These are phyloP conservation scores for Colletes gigas DNA, from an alignment of 1,140 invertebrate genomes.

Conservation along the genomic window DNA sequence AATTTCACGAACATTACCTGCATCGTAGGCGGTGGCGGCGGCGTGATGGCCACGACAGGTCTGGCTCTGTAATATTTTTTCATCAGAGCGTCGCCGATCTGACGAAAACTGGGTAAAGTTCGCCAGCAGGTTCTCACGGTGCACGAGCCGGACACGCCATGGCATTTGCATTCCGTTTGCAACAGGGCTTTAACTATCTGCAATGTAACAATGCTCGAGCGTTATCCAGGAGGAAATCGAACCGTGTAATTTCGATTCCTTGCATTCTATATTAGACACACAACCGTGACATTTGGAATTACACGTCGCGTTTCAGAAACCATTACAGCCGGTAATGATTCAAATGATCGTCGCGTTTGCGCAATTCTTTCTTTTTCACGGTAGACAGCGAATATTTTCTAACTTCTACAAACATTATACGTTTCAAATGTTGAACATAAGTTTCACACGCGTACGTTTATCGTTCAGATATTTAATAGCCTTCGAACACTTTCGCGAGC, in stretches of 20 bases:
- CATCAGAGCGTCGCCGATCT: constrained; percentile 91
- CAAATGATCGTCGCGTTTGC: neutral
- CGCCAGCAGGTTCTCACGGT: constrained; percentile 97
- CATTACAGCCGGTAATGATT: too few relatives aligned
- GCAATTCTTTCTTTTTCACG: neutral
- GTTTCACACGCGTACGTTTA: too few relatives aligned
- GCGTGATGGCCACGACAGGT: constrained; percentile 84
- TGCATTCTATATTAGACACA: neutral
- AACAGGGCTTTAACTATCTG: constrained; percentile 92
- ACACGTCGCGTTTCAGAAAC: neutral
- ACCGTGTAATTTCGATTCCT: constrained; percentile 1
- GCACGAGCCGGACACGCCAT: constrained; percentile 97
- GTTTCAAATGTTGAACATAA: too few relatives aligned
- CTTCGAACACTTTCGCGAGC: too few relatives aligned
- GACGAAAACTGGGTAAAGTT: constrained; percentile 91
- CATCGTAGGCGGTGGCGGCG: constrained; percentile 76
- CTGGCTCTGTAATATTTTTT: constrained; percentile 91
- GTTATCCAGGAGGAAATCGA: constrained; percentile 5
- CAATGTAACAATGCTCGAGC: constrained; percentile 60
- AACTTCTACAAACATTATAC: too few relatives aligned
- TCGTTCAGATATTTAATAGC: too few relatives aligned
- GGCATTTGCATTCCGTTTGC: constrained; percentile 95
- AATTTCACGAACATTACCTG: constrained; percentile 68
- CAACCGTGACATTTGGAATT: neutral
- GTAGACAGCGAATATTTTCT: too few relatives aligned